Percentiles rank a stretch among this genome's conserved stretches.
Conservation (phyloP, 2,888 invertebrate species). For the Elegia similella region DNA sequence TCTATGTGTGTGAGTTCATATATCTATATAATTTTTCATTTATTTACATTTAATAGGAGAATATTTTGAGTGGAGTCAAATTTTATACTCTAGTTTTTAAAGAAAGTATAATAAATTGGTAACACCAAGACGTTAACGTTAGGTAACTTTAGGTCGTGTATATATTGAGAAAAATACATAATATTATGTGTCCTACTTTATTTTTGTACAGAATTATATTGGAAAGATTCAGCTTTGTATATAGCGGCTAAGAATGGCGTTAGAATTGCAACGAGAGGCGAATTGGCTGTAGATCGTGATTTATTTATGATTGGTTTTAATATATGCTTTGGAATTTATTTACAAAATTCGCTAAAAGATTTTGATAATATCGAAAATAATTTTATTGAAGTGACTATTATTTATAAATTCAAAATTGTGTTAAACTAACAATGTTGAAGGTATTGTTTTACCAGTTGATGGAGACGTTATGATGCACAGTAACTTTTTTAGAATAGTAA, state of each 20-base stretch:
- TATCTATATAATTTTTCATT: conserved; percentile 36
- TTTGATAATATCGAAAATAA: too few relatives aligned
- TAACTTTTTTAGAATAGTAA: too few relatives aligned
- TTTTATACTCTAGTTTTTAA: conserved; percentile 67
- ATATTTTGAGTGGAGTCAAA: conserved; percentile 59
- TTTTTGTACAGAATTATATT: conserved; percentile 49
- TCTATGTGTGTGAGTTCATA: conserved; percentile 49
- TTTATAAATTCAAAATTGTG: too few relatives aligned
- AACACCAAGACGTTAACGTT: conserved; percentile 67
- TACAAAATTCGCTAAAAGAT: neutral
- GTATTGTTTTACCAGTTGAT: too few relatives aligned
- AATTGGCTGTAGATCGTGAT: conserved; percentile 9
- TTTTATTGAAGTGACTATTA: too few relatives aligned
- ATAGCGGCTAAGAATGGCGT: conserved; percentile 34
- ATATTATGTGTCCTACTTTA: conserved; percentile 41
- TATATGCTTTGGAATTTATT: conserved; percentile 8
- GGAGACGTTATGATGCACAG: too few relatives aligned
- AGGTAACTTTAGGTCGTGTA: conserved; percentile 55
- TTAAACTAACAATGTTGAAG: too few relatives aligned
- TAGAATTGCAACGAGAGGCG: conserved; percentile 16
- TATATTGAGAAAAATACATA: conserved; percentile 41
- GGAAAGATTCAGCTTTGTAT: conserved; percentile 40
- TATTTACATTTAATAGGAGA: conserved; percentile 51
- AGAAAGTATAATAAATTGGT: conserved; percentile 59
- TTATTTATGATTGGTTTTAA: neutral